Conservation (phyloP, 2,113 vertebrate species). For the Eclectus roratus region DNA sequence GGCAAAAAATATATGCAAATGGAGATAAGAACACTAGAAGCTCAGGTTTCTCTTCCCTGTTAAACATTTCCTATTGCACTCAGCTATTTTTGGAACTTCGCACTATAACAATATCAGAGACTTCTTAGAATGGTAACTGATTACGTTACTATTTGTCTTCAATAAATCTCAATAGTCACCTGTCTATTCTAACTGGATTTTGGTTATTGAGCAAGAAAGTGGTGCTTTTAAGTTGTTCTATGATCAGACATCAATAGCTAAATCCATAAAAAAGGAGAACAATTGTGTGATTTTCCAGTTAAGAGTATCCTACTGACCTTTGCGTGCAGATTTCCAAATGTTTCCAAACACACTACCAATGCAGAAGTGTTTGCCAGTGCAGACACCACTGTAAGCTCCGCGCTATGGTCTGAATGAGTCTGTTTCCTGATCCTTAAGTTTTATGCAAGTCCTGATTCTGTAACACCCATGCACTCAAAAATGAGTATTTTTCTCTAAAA, state of each 20-base stretch:
- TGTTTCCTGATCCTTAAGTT: background rate
- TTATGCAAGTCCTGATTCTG: accelerated
- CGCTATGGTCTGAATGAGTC: background rate
- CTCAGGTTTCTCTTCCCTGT: background rate
- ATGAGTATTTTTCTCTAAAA: background rate
- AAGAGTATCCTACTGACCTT: background rate
- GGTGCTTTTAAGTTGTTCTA: background rate
- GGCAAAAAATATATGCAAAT: background rate
- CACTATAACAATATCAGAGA: background rate
- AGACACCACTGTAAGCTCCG: background rate
- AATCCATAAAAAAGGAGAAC: background rate
- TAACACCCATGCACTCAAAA: background rate
- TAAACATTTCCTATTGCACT: background rate
- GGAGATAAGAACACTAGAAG: background rate
- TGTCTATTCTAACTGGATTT: background rate
- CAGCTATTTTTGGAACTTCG: background rate
- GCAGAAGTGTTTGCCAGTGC: background rate
- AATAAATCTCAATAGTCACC: background rate
- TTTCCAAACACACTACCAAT: background rate
- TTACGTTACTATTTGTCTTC: background rate
- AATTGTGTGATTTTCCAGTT: background rate
- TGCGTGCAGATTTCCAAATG: background rate
- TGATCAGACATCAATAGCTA: background rate
- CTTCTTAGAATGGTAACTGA: background rate
- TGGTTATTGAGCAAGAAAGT: background rate